Conservation (phyloP, 2,113 vertebrate species). For the Syrrhaptes paradoxus region DNA sequence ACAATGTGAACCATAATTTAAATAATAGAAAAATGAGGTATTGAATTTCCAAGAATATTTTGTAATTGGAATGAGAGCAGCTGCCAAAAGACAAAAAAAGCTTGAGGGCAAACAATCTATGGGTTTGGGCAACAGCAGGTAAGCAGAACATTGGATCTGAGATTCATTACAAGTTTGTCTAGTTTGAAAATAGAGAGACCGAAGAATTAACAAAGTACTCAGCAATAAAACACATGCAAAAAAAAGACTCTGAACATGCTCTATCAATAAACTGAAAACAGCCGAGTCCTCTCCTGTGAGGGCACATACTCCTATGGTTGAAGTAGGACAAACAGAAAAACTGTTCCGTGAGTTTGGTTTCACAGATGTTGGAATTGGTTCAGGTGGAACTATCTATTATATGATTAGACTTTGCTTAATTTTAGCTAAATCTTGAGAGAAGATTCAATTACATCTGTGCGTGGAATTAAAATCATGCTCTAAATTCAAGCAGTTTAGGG, state of each 20-base stretch:
- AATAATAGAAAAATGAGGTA: constrained; percentile 60
- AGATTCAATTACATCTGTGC: neutral
- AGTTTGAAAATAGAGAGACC: neutral
- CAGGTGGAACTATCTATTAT: neutral
- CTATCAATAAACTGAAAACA: neutral
- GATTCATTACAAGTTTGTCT: constrained; percentile 22
- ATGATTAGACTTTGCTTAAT: neutral
- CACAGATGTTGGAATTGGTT: neutral
- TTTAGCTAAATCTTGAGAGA: neutral
- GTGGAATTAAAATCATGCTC: neutral
- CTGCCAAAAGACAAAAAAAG: constrained; percentile 32
- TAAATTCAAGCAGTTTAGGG: neutral
- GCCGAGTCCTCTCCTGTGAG: neutral
- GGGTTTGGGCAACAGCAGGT: constrained; percentile 23
- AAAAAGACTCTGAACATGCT: neutral
- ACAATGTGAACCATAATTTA: constrained; percentile 42
- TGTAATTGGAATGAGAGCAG: constrained; percentile 30
- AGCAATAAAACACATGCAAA: neutral
- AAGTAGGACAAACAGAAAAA: neutral
- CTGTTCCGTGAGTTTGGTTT: neutral
- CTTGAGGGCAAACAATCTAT: constrained; percentile 20
- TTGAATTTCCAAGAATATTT: constrained; percentile 54
- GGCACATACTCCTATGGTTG: neutral
- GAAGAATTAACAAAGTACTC: neutral
- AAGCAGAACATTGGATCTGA: constrained; percentile 26